phyloP scores from a whole-genome alignment of 1,140 invertebrate genomes.

The Drosophila mojavensis region DNA sequence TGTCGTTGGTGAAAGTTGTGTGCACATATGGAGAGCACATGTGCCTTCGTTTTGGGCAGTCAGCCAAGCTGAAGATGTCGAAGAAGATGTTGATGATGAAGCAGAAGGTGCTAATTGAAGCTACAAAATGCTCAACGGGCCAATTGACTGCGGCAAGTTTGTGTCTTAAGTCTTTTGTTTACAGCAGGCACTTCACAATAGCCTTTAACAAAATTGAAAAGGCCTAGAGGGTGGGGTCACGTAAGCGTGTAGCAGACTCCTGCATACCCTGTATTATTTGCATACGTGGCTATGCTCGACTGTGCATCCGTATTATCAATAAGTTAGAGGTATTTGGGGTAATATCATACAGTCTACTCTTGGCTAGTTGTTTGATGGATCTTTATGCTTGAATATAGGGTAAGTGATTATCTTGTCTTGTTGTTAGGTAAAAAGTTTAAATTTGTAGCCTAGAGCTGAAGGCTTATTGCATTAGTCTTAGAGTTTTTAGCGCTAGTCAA shows the following conservation, averaged over 20 bases:
- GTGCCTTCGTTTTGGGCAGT: conserved; percentile 22
- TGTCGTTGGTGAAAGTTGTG: conserved; percentile 61
- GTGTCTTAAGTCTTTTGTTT: conserved; percentile 73
- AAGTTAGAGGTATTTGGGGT: no score
- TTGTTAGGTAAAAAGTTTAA: no score
- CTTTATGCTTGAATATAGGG: no score
- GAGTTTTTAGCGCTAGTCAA: neutral
- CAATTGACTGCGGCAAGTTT: conserved; percentile 53
- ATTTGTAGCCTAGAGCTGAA: no score
- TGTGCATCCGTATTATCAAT: no score
- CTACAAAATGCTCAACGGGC: conserved; percentile 4
- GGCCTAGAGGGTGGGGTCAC: neutral
- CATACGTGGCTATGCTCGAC: no score
- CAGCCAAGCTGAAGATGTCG: conserved; percentile 6
- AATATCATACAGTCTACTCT: no score
- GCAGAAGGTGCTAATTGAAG: conserved; percentile 42
- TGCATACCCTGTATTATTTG: no score
- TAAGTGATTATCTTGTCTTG: no score
- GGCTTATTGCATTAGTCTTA: no score
- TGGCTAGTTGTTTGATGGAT: no score
- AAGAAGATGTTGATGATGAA: conserved; percentile 17
- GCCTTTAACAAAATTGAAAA: neutral
- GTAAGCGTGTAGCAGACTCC: neutral
- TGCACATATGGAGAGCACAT: conserved; percentile 7
- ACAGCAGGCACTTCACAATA: neutral